Base-by-base conservation (phyloP, 2,888 invertebrate species). In the Idaea dimidiata region DNA sequence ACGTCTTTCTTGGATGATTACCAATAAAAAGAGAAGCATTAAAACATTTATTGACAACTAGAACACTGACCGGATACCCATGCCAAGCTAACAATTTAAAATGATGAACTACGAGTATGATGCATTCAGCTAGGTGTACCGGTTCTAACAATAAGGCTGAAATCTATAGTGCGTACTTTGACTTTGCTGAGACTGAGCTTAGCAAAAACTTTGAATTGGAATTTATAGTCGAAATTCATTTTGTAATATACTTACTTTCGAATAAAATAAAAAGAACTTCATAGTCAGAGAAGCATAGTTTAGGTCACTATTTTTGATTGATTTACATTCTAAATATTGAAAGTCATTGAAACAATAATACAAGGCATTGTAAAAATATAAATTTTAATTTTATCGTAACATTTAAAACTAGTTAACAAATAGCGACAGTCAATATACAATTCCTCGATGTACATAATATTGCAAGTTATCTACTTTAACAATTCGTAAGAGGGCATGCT, bases 331-430 rank as follows among this genome's bases (percentile, higher is more conserved):
- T n/a, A n/a, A n/a, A n/a, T n/a, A n/a, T n/a, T n/a, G n/a, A n/a
- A n/a, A n/a, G n/a, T n/a, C n/a, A n/a, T 33, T 33, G 33, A 1
- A 7, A 33, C 6, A 43, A 43, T 43, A 43, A 43, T 8, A 43
- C 53, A 31, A 63, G 54, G 64, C 59, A 43, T 53, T 61, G 54
- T 61, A 55, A 56, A 18, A 56, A 56, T 56, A 56, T 43, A 43
- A 43, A 74, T 78, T 76, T 73, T 72, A 73, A 72, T 82, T 83
- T 79, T 77, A 81, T 80, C 43, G 43, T 43, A 80, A 77, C 74
- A 76, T 76, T 80, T 90, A 91, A 76, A 91, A 91, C 91, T 91
- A 91, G 91, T 84, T 89, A 91, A 91, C 91, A 91, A 91, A 76
- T 78, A 81, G 80, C 70, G 74, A 77, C 66, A 70, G 69, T 68